A percentile compares a stretch with the other conserved stretches of the same genome.
phyloP scores from a whole-genome alignment of 1,140 invertebrate species.

The Drosophila simulans region DNA sequence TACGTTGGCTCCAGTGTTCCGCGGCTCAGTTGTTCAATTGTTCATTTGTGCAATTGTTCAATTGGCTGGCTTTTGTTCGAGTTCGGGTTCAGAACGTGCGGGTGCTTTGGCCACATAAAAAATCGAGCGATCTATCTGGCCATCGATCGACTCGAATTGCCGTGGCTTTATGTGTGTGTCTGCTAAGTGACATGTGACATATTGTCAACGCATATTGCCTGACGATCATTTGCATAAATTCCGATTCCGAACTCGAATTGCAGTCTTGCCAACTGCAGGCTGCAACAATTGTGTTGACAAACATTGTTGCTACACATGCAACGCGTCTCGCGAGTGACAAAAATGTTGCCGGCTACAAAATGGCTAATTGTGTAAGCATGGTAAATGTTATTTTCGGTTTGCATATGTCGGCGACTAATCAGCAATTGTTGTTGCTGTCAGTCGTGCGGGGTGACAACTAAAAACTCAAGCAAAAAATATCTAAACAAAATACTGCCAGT shows the following conservation, averaged over 20 bases:
- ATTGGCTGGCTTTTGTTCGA: slow-evolving; percentile 44
- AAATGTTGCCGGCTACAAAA: slow-evolving; percentile 80
- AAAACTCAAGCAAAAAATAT: slow-evolving; percentile 14
- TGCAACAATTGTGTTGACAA: slow-evolving; percentile 74
- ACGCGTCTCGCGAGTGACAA: slow-evolving; percentile 69
- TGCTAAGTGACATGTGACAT: slow-evolving; percentile 81
- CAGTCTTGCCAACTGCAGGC: not conserved
- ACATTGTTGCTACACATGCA: slow-evolving; percentile 82
- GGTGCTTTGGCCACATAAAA: slow-evolving; percentile 61
- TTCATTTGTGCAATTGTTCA: slow-evolving; percentile 23
- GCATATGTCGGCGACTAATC: slow-evolving; percentile 67
- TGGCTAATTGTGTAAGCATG: slow-evolving; percentile 77
- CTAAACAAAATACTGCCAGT: slow-evolving; percentile 6
- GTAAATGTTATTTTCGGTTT: slow-evolving; percentile 58
- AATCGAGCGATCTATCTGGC: slow-evolving; percentile 48
- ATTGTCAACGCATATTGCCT: slow-evolving; percentile 80
- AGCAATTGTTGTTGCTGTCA: slow-evolving; percentile 66
- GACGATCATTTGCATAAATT: slow-evolving; percentile 82
- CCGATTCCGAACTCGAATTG: slow-evolving; percentile 17
- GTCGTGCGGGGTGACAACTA: slow-evolving; percentile 35
- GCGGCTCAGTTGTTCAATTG: slow-evolving; percentile 9
- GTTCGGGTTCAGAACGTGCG: slow-evolving; percentile 75
- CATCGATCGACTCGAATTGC: slow-evolving; percentile 51
- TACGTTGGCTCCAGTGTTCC: slow-evolving; percentile 21
- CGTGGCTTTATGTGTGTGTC: slow-evolving; percentile 23